Base-by-base conservation (phyloP, 2,113 vertebrate genomes). In the Halcyon senegalensis region DNA sequence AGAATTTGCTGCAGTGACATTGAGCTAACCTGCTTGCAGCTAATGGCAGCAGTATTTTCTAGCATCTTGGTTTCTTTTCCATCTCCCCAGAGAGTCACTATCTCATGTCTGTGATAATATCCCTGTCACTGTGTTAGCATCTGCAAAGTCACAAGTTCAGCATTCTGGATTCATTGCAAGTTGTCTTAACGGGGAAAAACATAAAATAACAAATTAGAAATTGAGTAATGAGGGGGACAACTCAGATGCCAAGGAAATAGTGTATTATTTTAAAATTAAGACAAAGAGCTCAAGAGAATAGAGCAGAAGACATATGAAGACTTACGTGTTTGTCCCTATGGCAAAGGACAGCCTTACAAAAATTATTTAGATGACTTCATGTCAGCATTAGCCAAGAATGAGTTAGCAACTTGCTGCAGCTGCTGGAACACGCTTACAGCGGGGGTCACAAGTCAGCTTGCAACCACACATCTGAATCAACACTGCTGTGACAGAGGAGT, bases 1-100 rank as follows among this genome's bases (percentile, higher is more conserved):
- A 56, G 43, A 93, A 82, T 78, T n/a, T 91, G 77, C 87, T 76
- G 91, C 93, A 96, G 84, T 95, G 94, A 96, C 87, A 89, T 56
- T 94, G 94, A 95, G 60, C 73, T 91, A 87, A 95, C 69, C 60
- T 8, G 6, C 50, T 73, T 78, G 66, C 8, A 31, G 80, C 74
- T 91, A 94, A 92, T 64, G 89, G 86, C 3, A 67, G 80, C 55
- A 91, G 60, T 74, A 41, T 84, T 95, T 86, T 72, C 87, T 82
- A 19, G 7, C 84, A 72, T 87, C 77, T 82, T 66, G 4, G 46
- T 77, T 94, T 92, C 83, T 62, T 86, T 94, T 59, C 89, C 50
- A 92, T 92, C 83, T 93, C 91, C 76, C 86, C 12, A 7, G 79
- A 90, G 81, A 95, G 59, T 69, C 4, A 1, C 51, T 84, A 27